Base-by-base conservation (phyloP, 53 echinoderm and acorn worm genomes). In the Crossaster papposus region DNA sequence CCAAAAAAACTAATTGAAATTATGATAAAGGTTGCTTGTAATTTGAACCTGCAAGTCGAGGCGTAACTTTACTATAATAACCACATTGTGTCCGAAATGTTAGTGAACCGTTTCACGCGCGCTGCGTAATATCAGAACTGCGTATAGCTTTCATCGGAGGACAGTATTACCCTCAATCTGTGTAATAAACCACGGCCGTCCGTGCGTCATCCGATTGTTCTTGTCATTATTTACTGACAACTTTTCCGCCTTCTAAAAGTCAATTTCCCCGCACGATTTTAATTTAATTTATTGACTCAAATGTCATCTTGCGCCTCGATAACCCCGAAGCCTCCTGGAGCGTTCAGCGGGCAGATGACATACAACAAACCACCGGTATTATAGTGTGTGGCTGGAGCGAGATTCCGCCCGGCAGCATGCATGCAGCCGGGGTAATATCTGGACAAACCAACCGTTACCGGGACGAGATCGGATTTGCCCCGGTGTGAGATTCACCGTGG, bases 271-370 rank as follows among this genome's bases (percentile, higher is more conserved):
- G 87, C 87, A 87, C 87, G 87, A 87, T 87, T 87, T 87, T 87
- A 87, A 87, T 87, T 87, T 87, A 87, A 87, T 87, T 87, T 87
- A 87, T 87, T 87, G 87, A 87, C 87, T 87, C 87, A 87, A 87
- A 87, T 87, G 87, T 87, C 87, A 77, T 87, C 76, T 77, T 87
- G 24, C n/a, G n/a, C 55, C 62, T 75, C 44, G 28, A 30, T 87
- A 77, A 87, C 62, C 44, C 54, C 22, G 12, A 53, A 11, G 8
- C 51, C 32, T 23, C 85, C 71, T 73, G 73, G 51, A 85, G 85
- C 85, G 85, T 72, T 15, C 36, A 71, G 30, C 58, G 72, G 52
- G 34, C 85, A 85, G 72, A 72, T 85, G 85, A 85, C 85, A 72
- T 85, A 53, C 58, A 26, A 37, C 70, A 34, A 0, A 30, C 44